Base-by-base conservation (phyloP, 2,888 invertebrate genomes). In the Sinotaia quadrata region DNA sequence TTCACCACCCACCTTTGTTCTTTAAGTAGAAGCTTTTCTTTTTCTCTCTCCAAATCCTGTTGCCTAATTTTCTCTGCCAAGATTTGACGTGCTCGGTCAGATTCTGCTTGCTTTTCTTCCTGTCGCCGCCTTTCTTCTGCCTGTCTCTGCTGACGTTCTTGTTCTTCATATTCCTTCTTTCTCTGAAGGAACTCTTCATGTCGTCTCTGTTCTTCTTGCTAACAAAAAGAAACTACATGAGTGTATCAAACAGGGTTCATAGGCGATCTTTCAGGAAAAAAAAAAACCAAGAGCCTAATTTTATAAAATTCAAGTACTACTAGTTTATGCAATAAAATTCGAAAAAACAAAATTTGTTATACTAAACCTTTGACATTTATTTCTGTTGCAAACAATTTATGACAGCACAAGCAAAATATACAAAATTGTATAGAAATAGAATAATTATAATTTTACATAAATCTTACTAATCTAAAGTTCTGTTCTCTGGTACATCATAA, bases 91-190 rank as follows among this genome's bases (percentile, higher is more conserved):
- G 76, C 75, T 8, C 67, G 72, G 66, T 81, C 81, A 4, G 72
- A 36, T 57, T 78, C 78, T 0, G 69, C 73, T 27, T 66, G 51
- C 59, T 73, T 60, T 57, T 82, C 81, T 15, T 77, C 74, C 12
- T 73, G 69, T 33, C 68, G 76, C 31, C 63, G 73, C 54, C 75
- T 77, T 58, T 81, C 80, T 33, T 81, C 80, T 15, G 76, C 79
- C 8, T 77, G 70, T 52, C 77, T 75, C 44, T 69, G 70, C 44
- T 61, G 75, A 33, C 81, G 71, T 58, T 81, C 80, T 34, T 72
- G 72, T 41, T 81, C 83, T 47, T 81, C 83, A 59, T 62, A 70
- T 29, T 81, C 80, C 34, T 71, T 76, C 69, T 80, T 81, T 18
- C 78, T 71, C 68, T 79, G 79, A 52, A 79, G 63, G 44, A 78